These are phyloP conservation scores for Cordilura impudica DNA, from an alignment of 2,888 invertebrate genomes.

Conservation along the genomic window DNA sequence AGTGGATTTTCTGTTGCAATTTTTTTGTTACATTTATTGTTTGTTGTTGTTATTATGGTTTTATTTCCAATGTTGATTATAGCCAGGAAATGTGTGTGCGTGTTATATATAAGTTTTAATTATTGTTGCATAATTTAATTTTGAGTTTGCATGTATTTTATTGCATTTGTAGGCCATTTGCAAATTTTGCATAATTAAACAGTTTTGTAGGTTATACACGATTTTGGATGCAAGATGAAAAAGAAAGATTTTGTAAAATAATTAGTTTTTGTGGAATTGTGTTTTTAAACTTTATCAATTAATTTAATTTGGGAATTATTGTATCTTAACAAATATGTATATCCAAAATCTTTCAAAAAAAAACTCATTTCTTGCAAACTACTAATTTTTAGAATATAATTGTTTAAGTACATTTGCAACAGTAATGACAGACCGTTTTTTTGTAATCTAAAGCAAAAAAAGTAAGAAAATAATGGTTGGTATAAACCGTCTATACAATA, in stretches of 20 bases:
- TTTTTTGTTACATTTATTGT: slow-evolving; percentile 25
- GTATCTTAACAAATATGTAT: too few species aligned
- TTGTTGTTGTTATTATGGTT: slow-evolving; percentile 37
- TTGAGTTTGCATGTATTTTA: not conserved
- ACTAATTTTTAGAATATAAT: too few species aligned
- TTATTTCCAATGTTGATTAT: not conserved
- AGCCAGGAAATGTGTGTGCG: not conserved
- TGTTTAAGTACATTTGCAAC: too few species aligned
- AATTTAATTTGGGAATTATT: too few species aligned
- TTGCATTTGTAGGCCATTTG: slow-evolving; percentile 7
- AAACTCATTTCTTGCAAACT: too few species aligned
- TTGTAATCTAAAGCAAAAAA: too few species aligned
- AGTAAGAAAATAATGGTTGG: too few species aligned
- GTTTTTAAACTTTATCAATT: too few species aligned
- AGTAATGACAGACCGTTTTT: too few species aligned
- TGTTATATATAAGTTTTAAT: slow-evolving; percentile 20
- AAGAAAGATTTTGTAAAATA: not conserved
- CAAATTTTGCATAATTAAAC: slow-evolving; percentile 16
- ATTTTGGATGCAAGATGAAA: not conserved
- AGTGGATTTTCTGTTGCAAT: slow-evolving; percentile 87
- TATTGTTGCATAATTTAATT: slow-evolving; percentile 21
- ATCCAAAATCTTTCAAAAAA: too few species aligned
- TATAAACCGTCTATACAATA: too few species aligned
- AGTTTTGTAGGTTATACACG: not conserved
- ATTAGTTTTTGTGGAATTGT: not conserved